Conservation (phyloP, 2,797 vertebrate genomes). For the Takifugu ocellatus region DNA sequence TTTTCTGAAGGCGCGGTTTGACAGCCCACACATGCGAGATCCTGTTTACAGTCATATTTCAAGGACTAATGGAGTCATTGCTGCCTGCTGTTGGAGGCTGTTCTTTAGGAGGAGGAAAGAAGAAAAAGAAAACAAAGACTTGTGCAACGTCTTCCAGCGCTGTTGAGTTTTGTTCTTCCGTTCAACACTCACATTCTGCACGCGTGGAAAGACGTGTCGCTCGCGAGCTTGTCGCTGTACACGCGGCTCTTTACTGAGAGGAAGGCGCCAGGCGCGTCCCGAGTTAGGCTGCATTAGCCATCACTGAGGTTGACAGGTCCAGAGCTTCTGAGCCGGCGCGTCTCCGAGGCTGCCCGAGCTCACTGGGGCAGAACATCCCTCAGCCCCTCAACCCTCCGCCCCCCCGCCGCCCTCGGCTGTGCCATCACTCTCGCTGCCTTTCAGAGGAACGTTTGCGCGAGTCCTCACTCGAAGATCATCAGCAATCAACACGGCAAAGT, state of each 20-base stretch:
- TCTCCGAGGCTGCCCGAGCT: constrained; percentile 43
- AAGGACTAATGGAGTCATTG: constrained; percentile 27
- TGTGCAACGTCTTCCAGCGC: constrained; percentile 51
- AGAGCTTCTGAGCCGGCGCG: constrained; percentile 31
- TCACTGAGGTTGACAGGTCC: constrained; percentile 36
- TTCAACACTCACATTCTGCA: constrained; percentile 55
- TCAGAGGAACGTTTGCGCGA: constrained; percentile 59
- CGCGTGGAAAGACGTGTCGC: constrained; percentile 56
- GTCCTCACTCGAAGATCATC: constrained; percentile 64
- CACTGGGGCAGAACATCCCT: constrained; percentile 44
- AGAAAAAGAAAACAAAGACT: constrained; percentile 34
- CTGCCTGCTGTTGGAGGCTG: constrained; percentile 10
- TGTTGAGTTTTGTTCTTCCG: constrained; percentile 58
- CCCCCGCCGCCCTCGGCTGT: constrained; percentile 42
- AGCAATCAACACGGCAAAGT: constrained; percentile 63
- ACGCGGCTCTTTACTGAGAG: constrained; percentile 12
- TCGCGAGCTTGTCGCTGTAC: constrained; percentile 29
- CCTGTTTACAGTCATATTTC: constrained; percentile 44
- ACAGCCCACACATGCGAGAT: constrained; percentile 14
- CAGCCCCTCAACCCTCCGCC: constrained; percentile 11
- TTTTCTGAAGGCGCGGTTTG: constrained; percentile 21
- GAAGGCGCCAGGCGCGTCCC: constrained; percentile 18
- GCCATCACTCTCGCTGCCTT: constrained; percentile 46
- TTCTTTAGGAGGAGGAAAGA: constrained; percentile 39
- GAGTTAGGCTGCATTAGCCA: constrained; percentile 31